Evolutionary conservation across 2,888 invertebrate genomes (phyloP).

Genomic region (Dimorphilus gyrociliatus): DNA sequence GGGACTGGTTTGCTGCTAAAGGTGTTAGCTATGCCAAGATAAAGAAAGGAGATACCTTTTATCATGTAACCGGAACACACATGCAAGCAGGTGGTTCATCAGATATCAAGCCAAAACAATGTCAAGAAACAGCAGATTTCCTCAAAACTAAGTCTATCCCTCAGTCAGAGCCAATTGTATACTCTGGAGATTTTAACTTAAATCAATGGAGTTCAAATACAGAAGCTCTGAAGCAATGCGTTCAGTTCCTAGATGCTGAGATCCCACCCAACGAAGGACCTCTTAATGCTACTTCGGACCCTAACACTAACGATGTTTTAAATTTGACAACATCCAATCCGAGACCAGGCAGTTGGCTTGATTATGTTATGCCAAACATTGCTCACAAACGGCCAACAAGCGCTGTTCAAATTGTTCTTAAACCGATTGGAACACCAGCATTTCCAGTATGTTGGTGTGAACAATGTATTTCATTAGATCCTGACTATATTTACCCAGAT

Average conservation of each 20-base stretch:
- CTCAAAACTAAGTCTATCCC: conserved; percentile 2
- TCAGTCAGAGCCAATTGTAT: conserved; percentile 4
- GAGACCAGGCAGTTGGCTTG: conserved; percentile 7
- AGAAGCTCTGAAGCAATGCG: too few species aligned
- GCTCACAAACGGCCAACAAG: conserved; percentile 1
- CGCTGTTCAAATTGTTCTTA: conserved; percentile 2
- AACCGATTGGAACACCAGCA: too few species aligned
- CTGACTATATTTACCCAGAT: conserved; percentile 2
- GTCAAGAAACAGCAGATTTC: conserved; percentile 5
- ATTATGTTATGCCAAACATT: conserved; percentile 5
- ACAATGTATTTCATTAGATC: conserved; percentile 5
- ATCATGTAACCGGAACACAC: conserved; percentile 4
- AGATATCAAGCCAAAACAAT: conserved; percentile 5
- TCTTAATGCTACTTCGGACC: conserved; percentile 5
- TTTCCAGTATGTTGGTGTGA: conserved; percentile 7
- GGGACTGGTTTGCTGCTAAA: conserved; percentile 6
- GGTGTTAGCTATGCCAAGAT: conserved; percentile 7
- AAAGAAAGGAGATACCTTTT: conserved; percentile 2
- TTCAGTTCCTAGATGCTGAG: conserved; percentile 3
- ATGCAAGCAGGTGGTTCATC: conserved; percentile 5
- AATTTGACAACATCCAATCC: conserved; percentile 4
- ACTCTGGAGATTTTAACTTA: conserved; percentile 7
- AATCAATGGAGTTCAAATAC: conserved; percentile 2
- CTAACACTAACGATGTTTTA: conserved; percentile 6
- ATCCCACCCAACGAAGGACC: conserved; percentile 4